Evolutionary conservation across 2,888 invertebrate species (phyloP).

Genomic region (Drosophila longiperda): DNA sequence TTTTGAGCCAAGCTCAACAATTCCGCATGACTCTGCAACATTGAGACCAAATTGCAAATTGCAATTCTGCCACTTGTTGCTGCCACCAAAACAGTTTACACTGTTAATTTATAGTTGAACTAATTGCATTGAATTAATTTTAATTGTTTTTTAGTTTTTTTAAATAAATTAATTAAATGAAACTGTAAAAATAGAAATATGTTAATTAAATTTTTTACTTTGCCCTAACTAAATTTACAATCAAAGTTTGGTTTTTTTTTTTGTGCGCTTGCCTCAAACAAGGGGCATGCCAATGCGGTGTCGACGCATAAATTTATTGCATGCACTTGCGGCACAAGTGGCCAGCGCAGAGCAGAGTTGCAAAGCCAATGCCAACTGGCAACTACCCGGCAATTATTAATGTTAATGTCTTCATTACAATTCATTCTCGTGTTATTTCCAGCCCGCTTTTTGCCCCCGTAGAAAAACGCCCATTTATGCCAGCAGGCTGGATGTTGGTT

Average conservation of each 20-base stretch:
- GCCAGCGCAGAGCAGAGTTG: background rate
- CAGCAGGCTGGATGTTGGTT: background rate
- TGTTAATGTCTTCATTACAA: constrained; percentile 78
- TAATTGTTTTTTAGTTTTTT: background rate
- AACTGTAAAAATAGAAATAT: background rate
- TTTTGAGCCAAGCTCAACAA: background rate
- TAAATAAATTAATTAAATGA: background rate
- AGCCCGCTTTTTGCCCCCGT: constrained; percentile 14
- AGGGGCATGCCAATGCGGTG: constrained; percentile 2
- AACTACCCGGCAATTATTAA: constrained; percentile 67
- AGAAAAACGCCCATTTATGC: constrained; percentile 18
- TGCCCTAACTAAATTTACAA: background rate
- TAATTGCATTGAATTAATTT: background rate
- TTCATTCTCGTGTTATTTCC: constrained; percentile 55
- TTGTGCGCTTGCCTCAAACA: background rate
- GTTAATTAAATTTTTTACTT: background rate
- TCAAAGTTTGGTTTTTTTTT: background rate
- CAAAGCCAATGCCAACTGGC: too few species aligned
- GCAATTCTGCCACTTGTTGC: background rate
- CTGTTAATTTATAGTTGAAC: background rate
- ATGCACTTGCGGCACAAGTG: constrained; percentile 32
- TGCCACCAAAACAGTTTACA: background rate
- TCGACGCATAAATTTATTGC: constrained; percentile 38
- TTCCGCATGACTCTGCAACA: background rate
- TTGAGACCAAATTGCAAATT: background rate